Evolutionary conservation across 2,113 vertebrate species (phyloP).

Genomic region (Pandion haliaetus): DNA sequence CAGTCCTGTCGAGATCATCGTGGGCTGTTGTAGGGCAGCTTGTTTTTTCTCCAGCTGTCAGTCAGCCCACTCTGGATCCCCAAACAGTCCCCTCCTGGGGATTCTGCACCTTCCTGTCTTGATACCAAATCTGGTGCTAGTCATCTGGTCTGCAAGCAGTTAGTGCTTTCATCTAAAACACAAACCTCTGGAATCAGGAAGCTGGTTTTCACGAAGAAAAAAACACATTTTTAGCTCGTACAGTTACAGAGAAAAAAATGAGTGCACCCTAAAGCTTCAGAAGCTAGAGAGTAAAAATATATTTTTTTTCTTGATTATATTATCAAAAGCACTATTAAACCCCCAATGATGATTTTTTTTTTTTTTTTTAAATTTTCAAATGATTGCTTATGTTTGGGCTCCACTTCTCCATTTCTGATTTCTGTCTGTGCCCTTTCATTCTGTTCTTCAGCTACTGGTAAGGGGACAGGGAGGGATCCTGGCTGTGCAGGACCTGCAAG

Average conservation of each 20-base stretch:
- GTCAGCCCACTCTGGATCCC: background rate
- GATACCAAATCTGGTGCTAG: background rate
- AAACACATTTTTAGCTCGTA: background rate
- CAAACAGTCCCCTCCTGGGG: background rate
- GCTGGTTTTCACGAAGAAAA: background rate
- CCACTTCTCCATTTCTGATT: background rate
- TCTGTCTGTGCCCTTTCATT: background rate
- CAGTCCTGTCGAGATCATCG: fast-evolving
- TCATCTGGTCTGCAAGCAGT: background rate
- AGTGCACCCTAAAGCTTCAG: background rate
- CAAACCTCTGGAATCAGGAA: background rate
- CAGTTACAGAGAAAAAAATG: background rate
- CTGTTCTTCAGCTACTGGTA: background rate
- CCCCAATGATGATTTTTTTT: background rate
- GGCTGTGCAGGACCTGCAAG: background rate
- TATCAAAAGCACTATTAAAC: background rate
- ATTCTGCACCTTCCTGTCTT: background rate
- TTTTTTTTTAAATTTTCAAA: background rate
- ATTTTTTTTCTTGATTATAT: background rate
- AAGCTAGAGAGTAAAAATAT: background rate
- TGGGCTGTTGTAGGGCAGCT: background rate
- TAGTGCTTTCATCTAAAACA: background rate
- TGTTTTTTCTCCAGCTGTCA: background rate
- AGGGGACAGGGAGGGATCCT: background rate
- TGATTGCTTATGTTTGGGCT: background rate